phyloP scores from a whole-genome alignment of 2,797 vertebrate species.

The Florisuga fusca region DNA sequence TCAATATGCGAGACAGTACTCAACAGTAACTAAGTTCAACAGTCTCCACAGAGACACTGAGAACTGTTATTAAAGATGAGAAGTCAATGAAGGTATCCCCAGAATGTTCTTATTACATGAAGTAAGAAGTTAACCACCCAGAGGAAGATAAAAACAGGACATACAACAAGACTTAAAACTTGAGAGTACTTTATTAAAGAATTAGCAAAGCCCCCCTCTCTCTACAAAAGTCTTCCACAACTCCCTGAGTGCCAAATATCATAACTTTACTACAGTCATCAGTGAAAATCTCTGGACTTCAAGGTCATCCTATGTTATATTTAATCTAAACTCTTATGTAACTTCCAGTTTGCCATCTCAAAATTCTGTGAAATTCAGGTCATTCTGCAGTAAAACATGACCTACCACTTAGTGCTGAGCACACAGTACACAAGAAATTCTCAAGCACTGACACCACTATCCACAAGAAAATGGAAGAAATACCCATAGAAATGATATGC shows the following conservation, averaged over 20 bases:
- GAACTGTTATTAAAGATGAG: neutral
- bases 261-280: neutral
- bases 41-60: neutral
- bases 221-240: neutral
- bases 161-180: no score
- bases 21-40: neutral
- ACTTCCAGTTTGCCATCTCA: neutral
- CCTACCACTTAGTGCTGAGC: neutral
- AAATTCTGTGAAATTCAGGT: neutral
- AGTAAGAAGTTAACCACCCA: neutral
- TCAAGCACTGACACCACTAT: neutral
- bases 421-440: neutral
- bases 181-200: no score
- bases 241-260: neutral
- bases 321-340: neutral
- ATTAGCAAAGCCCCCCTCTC: no score
- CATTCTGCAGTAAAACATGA: neutral
- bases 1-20: neutral
- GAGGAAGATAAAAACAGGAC: neutral
- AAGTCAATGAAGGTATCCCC: neutral
- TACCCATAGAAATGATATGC: neutral
- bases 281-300: neutral
- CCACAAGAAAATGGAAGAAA: neutral
- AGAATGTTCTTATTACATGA: neutral
- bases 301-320: neutral